phyloP scores from a whole-genome alignment of 2,888 invertebrate genomes.

The Lasioglossum morio region DNA sequence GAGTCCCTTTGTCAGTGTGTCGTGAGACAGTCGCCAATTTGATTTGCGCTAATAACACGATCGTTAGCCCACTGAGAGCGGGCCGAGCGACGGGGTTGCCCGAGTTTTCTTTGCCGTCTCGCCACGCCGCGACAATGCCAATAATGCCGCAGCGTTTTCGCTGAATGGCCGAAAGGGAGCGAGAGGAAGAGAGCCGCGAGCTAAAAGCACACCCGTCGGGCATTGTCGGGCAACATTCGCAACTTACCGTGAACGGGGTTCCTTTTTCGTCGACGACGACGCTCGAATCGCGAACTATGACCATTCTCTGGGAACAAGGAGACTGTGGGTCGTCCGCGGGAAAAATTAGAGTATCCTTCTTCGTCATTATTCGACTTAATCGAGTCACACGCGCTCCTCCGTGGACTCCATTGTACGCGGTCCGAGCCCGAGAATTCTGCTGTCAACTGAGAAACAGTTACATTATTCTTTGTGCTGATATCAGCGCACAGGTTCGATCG shows the following conservation, averaged over 20 bases:
- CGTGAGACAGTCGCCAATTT: slow-evolving; percentile 75
- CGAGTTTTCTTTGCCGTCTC: slow-evolving; percentile 58
- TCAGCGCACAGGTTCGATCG: no score
- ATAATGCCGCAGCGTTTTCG: slow-evolving; percentile 75
- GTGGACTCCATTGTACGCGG: background rate
- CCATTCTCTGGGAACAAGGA: slow-evolving; percentile 2
- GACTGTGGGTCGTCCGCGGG: background rate
- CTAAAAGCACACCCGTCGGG: slow-evolving; percentile 78
- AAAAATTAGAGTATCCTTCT: background rate
- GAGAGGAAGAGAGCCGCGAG: slow-evolving; percentile 65
- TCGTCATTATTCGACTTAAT: background rate
- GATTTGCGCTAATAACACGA: slow-evolving; percentile 77
- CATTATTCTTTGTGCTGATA: no score
- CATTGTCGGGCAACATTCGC: slow-evolving; percentile 69
- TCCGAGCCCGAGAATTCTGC: background rate
- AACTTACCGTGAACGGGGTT: slow-evolving; percentile 49
- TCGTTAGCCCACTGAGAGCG: slow-evolving; percentile 72
- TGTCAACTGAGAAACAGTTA: background rate
- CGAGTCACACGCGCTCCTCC: background rate
- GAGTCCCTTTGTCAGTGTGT: slow-evolving; percentile 29
- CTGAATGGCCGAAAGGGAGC: slow-evolving; percentile 69
- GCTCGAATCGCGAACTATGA: background rate
- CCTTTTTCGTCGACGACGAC: slow-evolving; percentile 22
- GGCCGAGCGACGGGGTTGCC: slow-evolving; percentile 52
- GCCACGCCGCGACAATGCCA: slow-evolving; percentile 76